Conservation (phyloP, 2,888 invertebrate genomes). For the Nomada fucata region DNA sequence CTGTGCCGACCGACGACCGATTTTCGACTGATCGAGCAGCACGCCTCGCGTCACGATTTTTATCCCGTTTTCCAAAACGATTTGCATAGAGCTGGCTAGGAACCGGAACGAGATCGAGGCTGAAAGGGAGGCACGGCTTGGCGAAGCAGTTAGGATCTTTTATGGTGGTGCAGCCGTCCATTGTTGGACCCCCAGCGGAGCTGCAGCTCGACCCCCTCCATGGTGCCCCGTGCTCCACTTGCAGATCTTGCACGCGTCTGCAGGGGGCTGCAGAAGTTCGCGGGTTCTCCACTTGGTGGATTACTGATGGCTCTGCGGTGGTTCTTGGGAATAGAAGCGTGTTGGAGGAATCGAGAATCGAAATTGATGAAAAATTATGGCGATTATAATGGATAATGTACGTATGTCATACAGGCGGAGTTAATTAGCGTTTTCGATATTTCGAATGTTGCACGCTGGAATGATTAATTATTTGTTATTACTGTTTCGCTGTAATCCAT, state of each 20-base stretch:
- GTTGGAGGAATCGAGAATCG: background rate
- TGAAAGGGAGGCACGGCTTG: slow-evolving; percentile 50
- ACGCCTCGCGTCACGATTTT: slow-evolving; percentile 53
- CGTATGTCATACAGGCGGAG: too few relatives aligned
- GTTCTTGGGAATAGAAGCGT: background rate
- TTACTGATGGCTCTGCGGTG: background rate
- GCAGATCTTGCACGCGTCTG: slow-evolving; percentile 73
- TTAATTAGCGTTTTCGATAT: too few relatives aligned
- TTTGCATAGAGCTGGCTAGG: slow-evolving; percentile 83
- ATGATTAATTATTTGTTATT: too few relatives aligned
- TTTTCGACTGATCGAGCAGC: slow-evolving; percentile 72
- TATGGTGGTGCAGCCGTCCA: slow-evolving; percentile 73
- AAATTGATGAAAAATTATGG: background rate
- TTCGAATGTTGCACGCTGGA: too few relatives aligned
- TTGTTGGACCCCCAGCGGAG: slow-evolving; percentile 83
- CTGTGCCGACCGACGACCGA: slow-evolving; percentile 70
- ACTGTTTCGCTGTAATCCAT: too few relatives aligned
- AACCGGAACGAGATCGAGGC: slow-evolving; percentile 64
- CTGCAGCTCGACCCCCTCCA: slow-evolving; percentile 73
- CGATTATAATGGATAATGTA: too few relatives aligned
- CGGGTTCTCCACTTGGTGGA: slow-evolving; percentile 43
- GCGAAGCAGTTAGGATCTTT: slow-evolving; percentile 64
- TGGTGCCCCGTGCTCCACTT: slow-evolving; percentile 58
- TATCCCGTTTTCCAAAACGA: slow-evolving; percentile 74
- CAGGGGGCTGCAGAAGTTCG: slow-evolving; percentile 67